Evolutionary conservation across 1,140 invertebrate species (phyloP).

Genomic region (Elysia chlorotica): DNA sequence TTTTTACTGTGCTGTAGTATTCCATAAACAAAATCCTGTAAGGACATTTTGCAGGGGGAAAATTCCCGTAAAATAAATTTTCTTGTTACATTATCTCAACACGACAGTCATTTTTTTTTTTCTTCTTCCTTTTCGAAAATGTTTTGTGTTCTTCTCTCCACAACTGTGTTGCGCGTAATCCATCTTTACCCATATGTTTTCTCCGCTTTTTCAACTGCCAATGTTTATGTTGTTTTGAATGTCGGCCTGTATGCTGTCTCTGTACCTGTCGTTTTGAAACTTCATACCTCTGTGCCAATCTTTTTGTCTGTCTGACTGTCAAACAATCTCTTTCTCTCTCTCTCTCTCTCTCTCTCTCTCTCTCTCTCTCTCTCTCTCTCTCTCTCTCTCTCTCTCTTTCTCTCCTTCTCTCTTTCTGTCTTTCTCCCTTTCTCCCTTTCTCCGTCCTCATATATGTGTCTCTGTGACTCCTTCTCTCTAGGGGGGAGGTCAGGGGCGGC

Average conservation of each 20-base stretch:
- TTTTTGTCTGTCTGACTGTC: not conserved
- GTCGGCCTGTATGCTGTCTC: not conserved
- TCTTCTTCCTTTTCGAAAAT: not conserved
- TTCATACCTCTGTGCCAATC: not conserved
- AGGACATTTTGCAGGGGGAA: no score
- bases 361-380: not conserved
- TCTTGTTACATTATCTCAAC: no score
- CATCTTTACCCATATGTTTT: not conserved
- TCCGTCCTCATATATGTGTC: no score
- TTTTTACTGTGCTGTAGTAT: no score
- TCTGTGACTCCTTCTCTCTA: no score
- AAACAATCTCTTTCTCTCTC: not conserved
- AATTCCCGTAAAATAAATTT: not conserved
- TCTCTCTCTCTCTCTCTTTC: conserved; percentile 7
- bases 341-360: not conserved
- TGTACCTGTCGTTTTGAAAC: not conserved
- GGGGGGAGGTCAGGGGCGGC: no score
- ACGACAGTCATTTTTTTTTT: not conserved
- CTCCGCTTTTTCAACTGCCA: no score
- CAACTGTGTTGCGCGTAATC: not conserved
- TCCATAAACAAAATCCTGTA: no score
- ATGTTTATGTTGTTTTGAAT: no score
- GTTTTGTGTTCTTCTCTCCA: not conserved
- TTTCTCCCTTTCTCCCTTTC: not conserved
- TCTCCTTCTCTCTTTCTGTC: conserved; percentile 6